These are phyloP conservation scores for Eurois occulta DNA, from an alignment of 2,888 invertebrate species.

Conservation along the genomic window DNA sequence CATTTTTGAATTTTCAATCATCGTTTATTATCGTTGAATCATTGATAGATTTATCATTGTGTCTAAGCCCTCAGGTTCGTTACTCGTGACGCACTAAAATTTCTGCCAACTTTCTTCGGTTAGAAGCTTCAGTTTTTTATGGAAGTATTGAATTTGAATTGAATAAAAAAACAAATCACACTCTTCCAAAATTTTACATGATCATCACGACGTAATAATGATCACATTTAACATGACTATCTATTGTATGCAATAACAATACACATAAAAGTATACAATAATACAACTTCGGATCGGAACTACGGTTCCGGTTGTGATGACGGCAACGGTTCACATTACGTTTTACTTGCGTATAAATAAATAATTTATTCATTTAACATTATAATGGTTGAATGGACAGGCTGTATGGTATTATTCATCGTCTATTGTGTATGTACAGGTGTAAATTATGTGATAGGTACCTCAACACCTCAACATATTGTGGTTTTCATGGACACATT, in stretches of 20 bases:
- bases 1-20: neutral
- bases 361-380: conserved; percentile 39
- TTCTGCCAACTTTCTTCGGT: accelerated
- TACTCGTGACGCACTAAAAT: neutral
- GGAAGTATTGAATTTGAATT: no score
- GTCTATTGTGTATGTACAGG: neutral
- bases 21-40: neutral
- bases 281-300: conserved; percentile 56
- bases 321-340: conserved; percentile 54
- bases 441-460: neutral
- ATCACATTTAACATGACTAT: conserved; percentile 13
- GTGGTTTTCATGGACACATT: neutral
- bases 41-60: neutral
- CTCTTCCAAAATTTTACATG: conserved; percentile 6
- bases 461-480: neutral
- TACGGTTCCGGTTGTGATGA: conserved; percentile 63
- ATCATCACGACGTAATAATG: conserved; percentile 10
- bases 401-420: neutral
- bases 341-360: conserved; percentile 1
- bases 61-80: neutral
- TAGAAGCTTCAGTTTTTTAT: neutral
- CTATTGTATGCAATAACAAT: conserved; percentile 52
- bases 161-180: neutral
- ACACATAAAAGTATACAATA: conserved; percentile 38
- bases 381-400: conserved; percentile 36